phyloP scores from a whole-genome alignment of 2,113 vertebrate species.

The Rostratula benghalensis region DNA sequence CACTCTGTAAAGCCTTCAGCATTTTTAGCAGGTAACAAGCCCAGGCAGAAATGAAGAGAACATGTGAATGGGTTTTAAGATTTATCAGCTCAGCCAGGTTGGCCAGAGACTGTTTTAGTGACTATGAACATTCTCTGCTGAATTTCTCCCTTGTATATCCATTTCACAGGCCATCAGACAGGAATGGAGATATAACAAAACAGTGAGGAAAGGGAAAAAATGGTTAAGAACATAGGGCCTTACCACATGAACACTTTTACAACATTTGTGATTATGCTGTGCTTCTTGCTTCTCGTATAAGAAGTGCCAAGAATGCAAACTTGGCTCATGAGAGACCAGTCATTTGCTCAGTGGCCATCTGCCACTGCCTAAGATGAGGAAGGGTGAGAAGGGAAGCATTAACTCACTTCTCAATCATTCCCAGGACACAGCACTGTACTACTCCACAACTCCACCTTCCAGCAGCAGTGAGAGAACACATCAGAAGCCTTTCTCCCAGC shows the following conservation, averaged over 20 bases:
- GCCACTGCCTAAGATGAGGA: accelerated
- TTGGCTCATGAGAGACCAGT: neutral
- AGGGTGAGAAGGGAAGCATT: neutral
- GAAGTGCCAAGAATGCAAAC: neutral
- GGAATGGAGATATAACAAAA: neutral
- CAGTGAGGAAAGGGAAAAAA: neutral
- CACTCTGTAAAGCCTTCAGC: conserved; percentile 50
- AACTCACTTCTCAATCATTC: too few relatives aligned
- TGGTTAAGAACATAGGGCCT: neutral
- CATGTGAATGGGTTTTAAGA: neutral
- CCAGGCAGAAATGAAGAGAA: neutral
- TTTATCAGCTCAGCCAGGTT: neutral
- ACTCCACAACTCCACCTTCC: too few relatives aligned
- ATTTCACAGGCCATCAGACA: neutral
- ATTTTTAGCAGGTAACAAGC: conserved; percentile 67
- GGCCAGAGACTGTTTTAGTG: neutral
- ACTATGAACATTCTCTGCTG: neutral
- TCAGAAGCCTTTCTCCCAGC: too few relatives aligned
- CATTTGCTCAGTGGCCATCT: neutral
- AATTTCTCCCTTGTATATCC: neutral
- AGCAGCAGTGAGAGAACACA: too few relatives aligned
- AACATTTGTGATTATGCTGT: neutral
- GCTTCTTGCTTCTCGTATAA: neutral
- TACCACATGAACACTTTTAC: neutral
- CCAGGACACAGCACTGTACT: too few relatives aligned